Conservation (phyloP, 2,888 invertebrate genomes). For the Zonitis immaculata region DNA sequence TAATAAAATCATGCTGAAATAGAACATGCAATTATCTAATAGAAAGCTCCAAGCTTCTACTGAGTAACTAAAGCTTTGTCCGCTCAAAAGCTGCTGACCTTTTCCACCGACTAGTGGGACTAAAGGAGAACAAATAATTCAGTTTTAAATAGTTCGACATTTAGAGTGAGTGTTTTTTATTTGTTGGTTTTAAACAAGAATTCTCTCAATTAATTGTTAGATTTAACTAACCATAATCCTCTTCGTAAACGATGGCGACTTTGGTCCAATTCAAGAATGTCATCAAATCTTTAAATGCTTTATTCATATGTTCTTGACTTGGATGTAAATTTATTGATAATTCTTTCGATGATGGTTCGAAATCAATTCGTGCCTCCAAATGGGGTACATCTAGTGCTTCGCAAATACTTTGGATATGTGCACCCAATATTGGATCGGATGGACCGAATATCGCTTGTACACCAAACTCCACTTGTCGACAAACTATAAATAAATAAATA, state of each 20-base stretch:
- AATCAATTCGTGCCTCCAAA: slow-evolving; percentile 69
- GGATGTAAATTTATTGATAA: slow-evolving; percentile 89
- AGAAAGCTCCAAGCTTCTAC: slow-evolving; percentile 13
- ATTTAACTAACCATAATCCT: slow-evolving; percentile 71
- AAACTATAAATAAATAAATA: slow-evolving; percentile 59
- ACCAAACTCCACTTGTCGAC: slow-evolving; percentile 75
- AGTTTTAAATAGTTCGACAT: no score
- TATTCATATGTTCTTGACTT: slow-evolving; percentile 73
- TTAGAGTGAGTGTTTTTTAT: no score
- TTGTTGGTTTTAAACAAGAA: no score
- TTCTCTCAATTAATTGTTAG: no score
- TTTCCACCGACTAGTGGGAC: slow-evolving; percentile 45
- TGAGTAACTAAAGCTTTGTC: slow-evolving; percentile 19
- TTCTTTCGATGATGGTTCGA: slow-evolving; percentile 60
- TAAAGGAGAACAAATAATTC: slow-evolving; percentile 29
- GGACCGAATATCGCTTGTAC: slow-evolving; percentile 87
- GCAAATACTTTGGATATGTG: slow-evolving; percentile 84
- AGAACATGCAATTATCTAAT: slow-evolving; percentile 8
- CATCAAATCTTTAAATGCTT: slow-evolving; percentile 81
- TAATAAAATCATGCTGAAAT: not conserved
- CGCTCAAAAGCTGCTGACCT: slow-evolving; percentile 37
- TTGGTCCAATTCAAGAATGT: slow-evolving; percentile 87
- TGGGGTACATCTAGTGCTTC: slow-evolving; percentile 88
- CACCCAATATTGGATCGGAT: slow-evolving; percentile 73
- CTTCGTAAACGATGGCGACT: slow-evolving; percentile 90